Percentiles rank a stretch among this genome's conserved stretches.
Conservation (phyloP, 2,888 invertebrate genomes). For the Drosophila meridiana region DNA sequence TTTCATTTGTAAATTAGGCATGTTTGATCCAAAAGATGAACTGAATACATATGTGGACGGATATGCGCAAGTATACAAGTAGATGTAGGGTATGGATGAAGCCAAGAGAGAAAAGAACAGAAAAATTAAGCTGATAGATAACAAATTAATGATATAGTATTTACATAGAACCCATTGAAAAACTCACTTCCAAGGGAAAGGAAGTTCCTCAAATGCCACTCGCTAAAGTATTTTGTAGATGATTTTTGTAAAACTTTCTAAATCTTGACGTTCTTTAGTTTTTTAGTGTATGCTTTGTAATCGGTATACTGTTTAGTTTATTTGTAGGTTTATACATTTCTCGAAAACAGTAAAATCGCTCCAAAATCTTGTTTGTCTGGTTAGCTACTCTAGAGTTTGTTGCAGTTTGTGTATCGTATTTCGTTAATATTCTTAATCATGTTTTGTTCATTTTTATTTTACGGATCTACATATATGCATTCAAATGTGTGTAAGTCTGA, state of each 20-base stretch:
- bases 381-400: conserved; percentile 69
- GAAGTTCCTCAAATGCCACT: conserved; percentile 8
- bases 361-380: conserved; percentile 76
- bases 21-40: conserved; percentile 42
- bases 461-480: conserved; percentile 27
- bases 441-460: conserved; percentile 9
- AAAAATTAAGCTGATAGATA: neutral
- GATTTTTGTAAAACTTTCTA: conserved; percentile 76
- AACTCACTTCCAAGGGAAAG: conserved; percentile 20
- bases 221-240: conserved; percentile 26
- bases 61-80: conserved; percentile 71
- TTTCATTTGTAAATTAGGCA: conserved; percentile 4
- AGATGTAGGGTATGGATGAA: conserved; percentile 42
- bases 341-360: conserved; percentile 83
- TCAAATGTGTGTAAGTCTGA: conserved; percentile 25
- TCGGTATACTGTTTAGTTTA: conserved; percentile 16
- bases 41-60: conserved; percentile 70
- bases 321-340: conserved; percentile 65
- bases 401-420: conserved; percentile 40
- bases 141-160: conserved; percentile 30
- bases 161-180: conserved; percentile 37
- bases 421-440: neutral
- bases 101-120: neutral
- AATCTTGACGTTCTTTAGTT: conserved; percentile 48
- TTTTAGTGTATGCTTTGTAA: conserved; percentile 12